phyloP scores from a whole-genome alignment of 2,888 invertebrate species.

The Epinotia bilunana region DNA sequence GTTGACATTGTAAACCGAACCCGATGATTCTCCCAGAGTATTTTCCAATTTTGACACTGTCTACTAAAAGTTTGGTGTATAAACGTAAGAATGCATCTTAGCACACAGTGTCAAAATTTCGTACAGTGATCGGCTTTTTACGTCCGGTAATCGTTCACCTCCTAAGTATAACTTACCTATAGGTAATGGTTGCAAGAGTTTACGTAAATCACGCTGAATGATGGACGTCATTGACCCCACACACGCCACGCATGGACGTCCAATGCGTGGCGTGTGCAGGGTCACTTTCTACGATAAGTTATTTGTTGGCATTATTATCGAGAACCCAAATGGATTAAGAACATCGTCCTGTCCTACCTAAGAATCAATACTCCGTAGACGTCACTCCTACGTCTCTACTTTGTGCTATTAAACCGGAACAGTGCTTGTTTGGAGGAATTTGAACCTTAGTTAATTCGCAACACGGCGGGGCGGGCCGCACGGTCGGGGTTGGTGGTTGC shows the following conservation, averaged over 20 bases:
- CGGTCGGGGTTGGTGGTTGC: constrained; percentile 9
- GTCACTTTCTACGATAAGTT: constrained; percentile 19
- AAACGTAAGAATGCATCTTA: no score
- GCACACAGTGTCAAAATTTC: neutral
- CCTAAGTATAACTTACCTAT: neutral
- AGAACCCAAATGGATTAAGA: constrained; percentile 41
- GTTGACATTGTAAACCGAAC: constrained; percentile 26
- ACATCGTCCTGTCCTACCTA: constrained; percentile 34
- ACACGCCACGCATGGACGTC: no score
- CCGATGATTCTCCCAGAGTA: constrained; percentile 3
- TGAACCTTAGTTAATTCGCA: constrained; percentile 5
- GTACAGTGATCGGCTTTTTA: neutral
- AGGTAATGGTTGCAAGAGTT: neutral
- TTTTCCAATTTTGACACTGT: neutral
- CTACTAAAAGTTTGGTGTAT: no score
- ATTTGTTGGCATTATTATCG: constrained; percentile 31
- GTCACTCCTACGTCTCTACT: constrained; percentile 43
- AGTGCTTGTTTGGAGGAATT: neutral
- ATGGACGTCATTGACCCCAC: no score
- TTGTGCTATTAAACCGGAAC: constrained; percentile 21
- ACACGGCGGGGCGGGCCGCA: constrained; percentile 7
- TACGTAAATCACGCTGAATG: neutral
- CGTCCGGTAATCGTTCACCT: neutral
- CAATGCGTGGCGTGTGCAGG: constrained; percentile 25
- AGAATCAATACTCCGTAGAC: constrained; percentile 41